Conservation (phyloP, 2,797 vertebrate species). For the Alfaro cultratus region DNA sequence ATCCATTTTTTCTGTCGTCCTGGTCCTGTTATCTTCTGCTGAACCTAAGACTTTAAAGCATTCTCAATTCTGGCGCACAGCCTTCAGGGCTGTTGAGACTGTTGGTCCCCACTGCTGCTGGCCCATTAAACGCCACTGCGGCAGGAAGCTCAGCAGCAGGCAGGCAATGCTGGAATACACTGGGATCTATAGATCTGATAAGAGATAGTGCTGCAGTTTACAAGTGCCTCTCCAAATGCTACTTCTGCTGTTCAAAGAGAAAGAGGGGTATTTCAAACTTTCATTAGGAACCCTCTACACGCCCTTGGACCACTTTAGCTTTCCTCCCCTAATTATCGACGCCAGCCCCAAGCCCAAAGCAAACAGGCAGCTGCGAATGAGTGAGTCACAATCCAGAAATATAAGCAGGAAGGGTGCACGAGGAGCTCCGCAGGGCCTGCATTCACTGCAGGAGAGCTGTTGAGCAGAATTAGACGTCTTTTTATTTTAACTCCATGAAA, state of each 20-base stretch:
- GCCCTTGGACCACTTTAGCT: conserved; percentile 57
- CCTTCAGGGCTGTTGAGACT: conserved; percentile 43
- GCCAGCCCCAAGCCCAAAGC: conserved; percentile 41
- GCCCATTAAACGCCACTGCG: conserved; percentile 58
- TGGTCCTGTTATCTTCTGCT: not conserved
- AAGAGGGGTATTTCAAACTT: conserved; percentile 38
- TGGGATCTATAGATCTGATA: conserved; percentile 63
- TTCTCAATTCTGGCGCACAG: conserved; percentile 20
- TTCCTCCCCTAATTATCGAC: conserved; percentile 58
- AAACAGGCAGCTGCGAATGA: conserved; percentile 47
- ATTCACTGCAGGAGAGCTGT: conserved; percentile 39
- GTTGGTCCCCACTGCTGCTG: conserved; percentile 14
- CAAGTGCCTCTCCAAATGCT: conserved; percentile 27
- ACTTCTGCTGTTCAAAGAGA: conserved; percentile 33
- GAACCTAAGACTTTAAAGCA: conserved; percentile 21
- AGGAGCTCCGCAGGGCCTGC: conserved; percentile 43
- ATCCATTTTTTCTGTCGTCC: not conserved
- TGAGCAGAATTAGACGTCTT: conserved; percentile 38
- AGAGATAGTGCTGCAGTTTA: conserved; percentile 52
- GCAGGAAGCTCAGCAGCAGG: conserved; percentile 39
- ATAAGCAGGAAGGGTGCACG: conserved; percentile 40
- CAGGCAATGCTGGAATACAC: conserved; percentile 32
- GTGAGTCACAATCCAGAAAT: conserved; percentile 67
- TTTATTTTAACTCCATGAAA: conserved; percentile 33
- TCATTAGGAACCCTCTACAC: conserved; percentile 52